Evolutionary conservation across 1,140 invertebrate genomes (phyloP), one percentile per base, ranked within the genome.

Genomic region (Eubasilissa regina): DNA sequence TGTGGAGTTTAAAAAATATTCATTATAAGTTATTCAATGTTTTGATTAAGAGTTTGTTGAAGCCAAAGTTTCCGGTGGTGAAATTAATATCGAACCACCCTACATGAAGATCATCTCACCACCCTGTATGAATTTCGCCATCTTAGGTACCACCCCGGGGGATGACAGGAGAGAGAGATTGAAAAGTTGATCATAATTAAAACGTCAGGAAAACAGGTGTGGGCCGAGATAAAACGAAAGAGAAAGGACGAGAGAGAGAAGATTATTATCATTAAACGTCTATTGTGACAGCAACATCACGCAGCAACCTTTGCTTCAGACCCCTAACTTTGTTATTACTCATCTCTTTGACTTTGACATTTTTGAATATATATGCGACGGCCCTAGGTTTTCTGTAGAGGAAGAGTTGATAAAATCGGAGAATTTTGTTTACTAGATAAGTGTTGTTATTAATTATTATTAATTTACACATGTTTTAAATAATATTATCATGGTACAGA

Each of bases 121-220:
- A 25, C 10, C 25, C 35, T n/a, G 35, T 13, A 43, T 11, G 13
- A 25, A 4, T 35, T 35, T 35, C 25, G 10, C 60, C 9, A 0
- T 25, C 13, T 64, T 43, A n/a, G n/a, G n/a, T n/a, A 3, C 35
- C 35, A 25, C 10, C 25, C 25, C 25, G 25, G 25, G 3, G 55
- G 19, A 44, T 43, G 72, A 75, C 72, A 58, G 51, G 1, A 21
- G 35, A 75, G 72, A 64, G 68, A 68, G 53, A 74, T 72, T 56
- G 80, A 77, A 81, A 81, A 81, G 70, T 73, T 66, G 72, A 56
- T 81, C 25, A 81, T 78, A 81, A 78, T 81, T 78, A 81, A 81
- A 81, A 78, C 45, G 76, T 78, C 56, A 53, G 56, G 19, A 48
- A 77, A 81, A 75, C 76, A 78, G 70, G 75, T 81, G 75, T 53